Percentiles rank a stretch among this genome's conserved stretches.
phyloP scores from a whole-genome alignment of 2,113 vertebrate genomes.

The Pelmatolapia mariae region DNA sequence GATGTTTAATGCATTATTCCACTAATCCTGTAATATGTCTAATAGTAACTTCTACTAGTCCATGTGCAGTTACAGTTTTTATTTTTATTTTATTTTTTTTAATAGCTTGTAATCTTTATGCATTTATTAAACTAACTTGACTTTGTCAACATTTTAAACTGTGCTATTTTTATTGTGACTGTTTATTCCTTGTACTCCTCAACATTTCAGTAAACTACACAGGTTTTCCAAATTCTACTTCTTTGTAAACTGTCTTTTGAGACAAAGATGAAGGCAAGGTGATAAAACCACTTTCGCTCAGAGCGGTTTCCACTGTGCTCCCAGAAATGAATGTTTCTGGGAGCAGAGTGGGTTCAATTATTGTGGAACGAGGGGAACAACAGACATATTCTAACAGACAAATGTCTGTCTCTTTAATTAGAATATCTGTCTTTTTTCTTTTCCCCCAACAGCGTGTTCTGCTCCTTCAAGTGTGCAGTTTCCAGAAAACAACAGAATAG shows the following conservation, averaged over 20 bases:
- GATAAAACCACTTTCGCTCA: background rate
- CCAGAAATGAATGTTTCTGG: background rate
- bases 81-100: background rate
- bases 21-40: background rate
- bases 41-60: background rate
- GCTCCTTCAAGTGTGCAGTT: rapidly evolving
- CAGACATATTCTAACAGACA: background rate
- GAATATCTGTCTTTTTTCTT: background rate
- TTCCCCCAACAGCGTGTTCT: constrained; percentile 37
- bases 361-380: background rate
- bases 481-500: constrained; percentile 18
- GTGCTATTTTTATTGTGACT: background rate
- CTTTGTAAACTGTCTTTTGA: background rate
- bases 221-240: background rate
- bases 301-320: background rate
- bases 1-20: background rate
- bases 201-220: background rate
- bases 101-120: background rate
- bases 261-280: background rate
- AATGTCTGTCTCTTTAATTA: background rate
- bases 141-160: background rate
- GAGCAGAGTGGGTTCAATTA: background rate
- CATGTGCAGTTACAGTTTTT: background rate
- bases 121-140: background rate
- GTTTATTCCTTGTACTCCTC: background rate